phyloP scores from a whole-genome alignment of 2,797 vertebrate genomes.

The Takifugu rubripes region DNA sequence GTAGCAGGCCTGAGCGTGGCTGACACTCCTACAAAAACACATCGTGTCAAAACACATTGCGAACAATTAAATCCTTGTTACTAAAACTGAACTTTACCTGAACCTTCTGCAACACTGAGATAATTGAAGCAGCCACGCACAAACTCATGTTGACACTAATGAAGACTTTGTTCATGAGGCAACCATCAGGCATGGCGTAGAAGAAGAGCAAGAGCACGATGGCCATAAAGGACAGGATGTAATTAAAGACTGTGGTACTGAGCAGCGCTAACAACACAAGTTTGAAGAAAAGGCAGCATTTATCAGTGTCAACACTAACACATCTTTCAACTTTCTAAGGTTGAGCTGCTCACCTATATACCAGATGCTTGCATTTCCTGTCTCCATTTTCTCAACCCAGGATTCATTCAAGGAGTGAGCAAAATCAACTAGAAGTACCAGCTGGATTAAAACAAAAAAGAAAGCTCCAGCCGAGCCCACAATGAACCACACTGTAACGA shows the following conservation, averaged over 20 bases:
- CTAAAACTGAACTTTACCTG: slow-evolving; percentile 75
- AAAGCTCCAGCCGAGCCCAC: slow-evolving; percentile 80
- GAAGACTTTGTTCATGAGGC: slow-evolving; percentile 88
- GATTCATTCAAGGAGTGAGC: slow-evolving; percentile 89
- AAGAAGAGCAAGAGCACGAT: slow-evolving; percentile 78
- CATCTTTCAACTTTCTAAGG: neutral
- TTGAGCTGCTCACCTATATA: slow-evolving; percentile 79
- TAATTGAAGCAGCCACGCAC: slow-evolving; percentile 79
- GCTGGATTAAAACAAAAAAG: slow-evolving; percentile 88
- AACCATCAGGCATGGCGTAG: slow-evolving; percentile 83
- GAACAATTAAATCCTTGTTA: neutral
- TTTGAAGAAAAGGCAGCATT: slow-evolving; percentile 2
- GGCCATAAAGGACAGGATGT: slow-evolving; percentile 73
- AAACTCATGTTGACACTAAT: slow-evolving; percentile 86
- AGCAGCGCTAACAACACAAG: slow-evolving; percentile 75
- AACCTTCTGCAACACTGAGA: slow-evolving; percentile 85
- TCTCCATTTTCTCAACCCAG: slow-evolving; percentile 85
- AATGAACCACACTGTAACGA: slow-evolving; percentile 79
- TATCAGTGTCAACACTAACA: neutral
- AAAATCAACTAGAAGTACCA: slow-evolving; percentile 87
- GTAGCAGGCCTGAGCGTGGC: slow-evolving; percentile 86
- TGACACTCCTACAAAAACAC: slow-evolving; percentile 77
- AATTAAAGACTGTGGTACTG: slow-evolving; percentile 77
- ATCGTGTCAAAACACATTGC: neutral
- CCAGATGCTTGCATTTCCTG: slow-evolving; percentile 82